Conservation (phyloP, 2,888 invertebrate species). For the Biston betularia region DNA sequence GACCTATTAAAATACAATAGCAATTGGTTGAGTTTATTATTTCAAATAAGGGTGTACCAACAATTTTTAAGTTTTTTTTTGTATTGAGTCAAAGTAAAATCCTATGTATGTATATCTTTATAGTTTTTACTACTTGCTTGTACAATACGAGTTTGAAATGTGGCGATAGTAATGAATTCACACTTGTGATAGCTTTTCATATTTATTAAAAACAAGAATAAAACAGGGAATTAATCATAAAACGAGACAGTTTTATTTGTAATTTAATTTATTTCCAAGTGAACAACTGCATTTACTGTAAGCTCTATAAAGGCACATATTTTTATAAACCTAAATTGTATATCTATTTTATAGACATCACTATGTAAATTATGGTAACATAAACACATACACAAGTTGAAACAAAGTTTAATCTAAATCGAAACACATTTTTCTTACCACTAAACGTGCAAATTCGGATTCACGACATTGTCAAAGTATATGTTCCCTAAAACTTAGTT, state of each 20-base stretch:
- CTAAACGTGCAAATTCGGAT: slow-evolving; percentile 11
- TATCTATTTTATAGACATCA: slow-evolving; percentile 58
- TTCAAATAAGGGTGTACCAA: too few species aligned
- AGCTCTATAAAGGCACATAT: slow-evolving; percentile 42
- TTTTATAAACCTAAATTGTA: slow-evolving; percentile 38
- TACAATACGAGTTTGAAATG: not conserved
- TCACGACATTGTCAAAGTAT: not conserved
- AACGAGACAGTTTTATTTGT: slow-evolving; percentile 13
- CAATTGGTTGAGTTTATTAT: too few species aligned
- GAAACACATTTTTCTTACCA: slow-evolving; percentile 4
- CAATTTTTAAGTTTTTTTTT: too few species aligned
- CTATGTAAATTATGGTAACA: slow-evolving; percentile 66
- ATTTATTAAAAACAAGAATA: not conserved
- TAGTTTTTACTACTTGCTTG: too few species aligned
- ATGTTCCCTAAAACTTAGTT: not conserved
- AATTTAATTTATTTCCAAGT: slow-evolving; percentile 34
- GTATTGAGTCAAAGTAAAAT: too few species aligned
- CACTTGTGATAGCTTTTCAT: not conserved
- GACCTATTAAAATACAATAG: too few species aligned
- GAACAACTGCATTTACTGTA: slow-evolving; percentile 17
- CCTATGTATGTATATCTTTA: too few species aligned
- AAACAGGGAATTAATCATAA: not conserved
- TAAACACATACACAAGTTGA: slow-evolving; percentile 44
- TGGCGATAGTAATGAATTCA: not conserved
- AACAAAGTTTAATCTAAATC: slow-evolving; percentile 4